Percentiles rank a stretch among this genome's conserved stretches.
phyloP scores from a whole-genome alignment of 2,113 vertebrate species.

The Paracanthobrama guichenoti region DNA sequence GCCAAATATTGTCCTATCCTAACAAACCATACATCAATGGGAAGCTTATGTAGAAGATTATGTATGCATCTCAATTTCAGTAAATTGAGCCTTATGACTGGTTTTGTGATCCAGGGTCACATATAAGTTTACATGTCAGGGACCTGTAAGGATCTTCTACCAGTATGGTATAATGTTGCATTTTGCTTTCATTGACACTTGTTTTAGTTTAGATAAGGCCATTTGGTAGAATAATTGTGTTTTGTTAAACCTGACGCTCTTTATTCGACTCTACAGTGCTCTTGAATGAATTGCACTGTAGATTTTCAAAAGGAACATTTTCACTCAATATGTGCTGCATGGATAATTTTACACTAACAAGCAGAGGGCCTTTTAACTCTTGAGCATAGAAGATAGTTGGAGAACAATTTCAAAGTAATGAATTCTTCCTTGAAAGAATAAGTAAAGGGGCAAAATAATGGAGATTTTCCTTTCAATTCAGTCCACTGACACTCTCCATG shows the following conservation, averaged over 20 bases:
- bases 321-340: conserved; percentile 5
- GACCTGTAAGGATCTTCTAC: neutral
- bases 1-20: no score
- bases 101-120: no score
- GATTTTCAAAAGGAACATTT: conserved; percentile 11
- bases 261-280: neutral
- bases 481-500: conserved; percentile 5
- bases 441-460: conserved; percentile 18
- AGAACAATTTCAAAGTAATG: conserved; percentile 32
- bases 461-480: conserved; percentile 24
- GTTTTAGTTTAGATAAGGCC: neutral
- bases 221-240: neutral
- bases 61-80: no score
- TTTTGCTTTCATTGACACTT: neutral
- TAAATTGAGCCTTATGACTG: no score
- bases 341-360: conserved; percentile 27
- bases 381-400: neutral
- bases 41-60: no score
- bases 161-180: neutral
- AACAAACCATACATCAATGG: no score
- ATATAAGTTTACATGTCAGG: neutral
- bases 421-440: conserved; percentile 25
- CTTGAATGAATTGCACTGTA: neutral
- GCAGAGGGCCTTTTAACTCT: neutral
- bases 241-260: neutral